Conservation (phyloP, 2,888 invertebrate species). For the Emmelina monodactyla region DNA sequence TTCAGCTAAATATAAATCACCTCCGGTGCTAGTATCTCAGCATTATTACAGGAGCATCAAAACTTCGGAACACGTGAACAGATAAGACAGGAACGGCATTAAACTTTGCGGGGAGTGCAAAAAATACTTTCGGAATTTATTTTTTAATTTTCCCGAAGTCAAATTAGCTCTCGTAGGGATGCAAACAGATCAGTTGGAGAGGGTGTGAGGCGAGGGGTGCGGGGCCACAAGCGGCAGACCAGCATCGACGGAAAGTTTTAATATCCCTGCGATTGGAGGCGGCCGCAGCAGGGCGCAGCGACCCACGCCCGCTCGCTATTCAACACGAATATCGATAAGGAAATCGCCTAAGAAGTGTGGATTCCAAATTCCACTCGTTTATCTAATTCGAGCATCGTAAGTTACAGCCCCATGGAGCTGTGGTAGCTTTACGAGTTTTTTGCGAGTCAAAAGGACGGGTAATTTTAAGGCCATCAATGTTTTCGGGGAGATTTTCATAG, state of each 20-base stretch:
- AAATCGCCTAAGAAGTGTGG: conserved; percentile 32
- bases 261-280: conserved; percentile 62
- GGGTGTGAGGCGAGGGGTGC: conserved; percentile 19
- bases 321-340: conserved; percentile 47
- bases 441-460: background rate
- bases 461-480: too few relatives aligned
- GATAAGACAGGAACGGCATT: too few relatives aligned
- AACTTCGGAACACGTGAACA: too few relatives aligned
- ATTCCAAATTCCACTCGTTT: conserved; percentile 19
- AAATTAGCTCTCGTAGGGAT: conserved; percentile 30
- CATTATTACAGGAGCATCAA: too few relatives aligned
- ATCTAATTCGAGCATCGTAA: conserved; percentile 11
- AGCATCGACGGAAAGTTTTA: conserved; percentile 56
- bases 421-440: conserved; percentile 2
- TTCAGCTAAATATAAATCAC: too few relatives aligned
- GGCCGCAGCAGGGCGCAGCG: conserved; percentile 43
- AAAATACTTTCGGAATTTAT: conserved; percentile 11
- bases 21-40: too few relatives aligned
- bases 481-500: too few relatives aligned
- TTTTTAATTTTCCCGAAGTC: conserved; percentile 21
- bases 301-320: conserved; percentile 32
- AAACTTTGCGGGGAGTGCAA: too few relatives aligned
- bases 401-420: conserved; percentile 1
- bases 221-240: conserved; percentile 38
- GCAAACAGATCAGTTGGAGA: conserved; percentile 24